phyloP scores from a whole-genome alignment of 2,113 vertebrate genomes.

The Pseudorasbora parva region DNA sequence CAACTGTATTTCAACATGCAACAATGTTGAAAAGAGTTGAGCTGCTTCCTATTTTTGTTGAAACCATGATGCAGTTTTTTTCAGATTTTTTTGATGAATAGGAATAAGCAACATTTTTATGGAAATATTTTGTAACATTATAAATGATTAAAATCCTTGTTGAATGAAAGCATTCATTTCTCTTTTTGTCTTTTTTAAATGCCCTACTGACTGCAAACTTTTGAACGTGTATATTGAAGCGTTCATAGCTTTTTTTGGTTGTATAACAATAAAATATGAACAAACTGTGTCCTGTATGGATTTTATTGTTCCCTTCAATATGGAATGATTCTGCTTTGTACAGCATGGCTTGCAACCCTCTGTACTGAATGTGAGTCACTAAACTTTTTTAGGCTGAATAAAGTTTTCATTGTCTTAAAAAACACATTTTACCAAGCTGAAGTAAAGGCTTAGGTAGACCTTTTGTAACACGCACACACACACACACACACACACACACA shows the following conservation, averaged over 20 bases:
- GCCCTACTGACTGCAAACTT: not conserved
- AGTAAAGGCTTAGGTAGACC: conserved; percentile 17
- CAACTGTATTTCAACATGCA: too few relatives aligned
- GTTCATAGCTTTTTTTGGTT: not conserved
- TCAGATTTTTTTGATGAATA: not conserved
- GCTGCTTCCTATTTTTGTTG: not conserved
- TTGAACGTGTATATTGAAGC: not conserved
- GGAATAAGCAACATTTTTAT: too few relatives aligned
- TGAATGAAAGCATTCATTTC: not conserved
- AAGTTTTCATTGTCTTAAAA: not conserved
- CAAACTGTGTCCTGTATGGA: too few relatives aligned
- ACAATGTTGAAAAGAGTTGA: not conserved
- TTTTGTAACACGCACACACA: conserved; percentile 2
- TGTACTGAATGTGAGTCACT: not conserved
- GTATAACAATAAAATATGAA: not conserved
- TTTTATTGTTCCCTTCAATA: not conserved
- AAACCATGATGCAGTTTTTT: not conserved
- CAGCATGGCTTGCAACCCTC: not conserved
- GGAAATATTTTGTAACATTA: not conserved
- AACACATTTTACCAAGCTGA: not conserved
- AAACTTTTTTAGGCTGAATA: not conserved
- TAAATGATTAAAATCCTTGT: too few relatives aligned
- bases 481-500: not conserved
- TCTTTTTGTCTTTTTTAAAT: too few relatives aligned
- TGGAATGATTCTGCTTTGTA: not conserved